Conservation (phyloP, 2,797 vertebrate genomes). For the Karalla daura region DNA sequence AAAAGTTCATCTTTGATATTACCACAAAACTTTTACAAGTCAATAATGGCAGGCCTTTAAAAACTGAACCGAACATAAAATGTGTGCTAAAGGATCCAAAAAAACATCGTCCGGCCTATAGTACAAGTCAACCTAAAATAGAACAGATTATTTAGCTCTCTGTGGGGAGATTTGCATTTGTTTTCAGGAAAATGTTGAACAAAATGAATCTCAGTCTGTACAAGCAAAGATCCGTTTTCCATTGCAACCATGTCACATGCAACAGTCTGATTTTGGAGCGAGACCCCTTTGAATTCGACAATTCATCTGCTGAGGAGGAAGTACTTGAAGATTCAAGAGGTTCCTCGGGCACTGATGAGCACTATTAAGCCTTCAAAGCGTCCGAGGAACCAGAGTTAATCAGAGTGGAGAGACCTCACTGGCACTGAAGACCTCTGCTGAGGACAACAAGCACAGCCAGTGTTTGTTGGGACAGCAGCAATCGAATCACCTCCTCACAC, state of each 20-base stretch:
- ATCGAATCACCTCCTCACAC: constrained; percentile 12
- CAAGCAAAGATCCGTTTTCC: too few species aligned
- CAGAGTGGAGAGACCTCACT: constrained; percentile 17
- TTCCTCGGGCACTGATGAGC: constrained; percentile 1
- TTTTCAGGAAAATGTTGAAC: too few species aligned
- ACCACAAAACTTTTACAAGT: not conserved
- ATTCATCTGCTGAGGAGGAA: too few species aligned
- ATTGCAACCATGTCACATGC: too few species aligned
- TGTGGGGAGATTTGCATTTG: too few species aligned
- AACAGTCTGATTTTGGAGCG: too few species aligned
- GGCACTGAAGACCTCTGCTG: constrained; percentile 21
- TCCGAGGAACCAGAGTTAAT: constrained; percentile 15
- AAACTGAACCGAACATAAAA: not conserved
- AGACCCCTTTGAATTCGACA: too few species aligned
- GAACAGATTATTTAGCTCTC: too few species aligned
- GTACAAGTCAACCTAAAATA: too few species aligned
- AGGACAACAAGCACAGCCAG: constrained; percentile 19
- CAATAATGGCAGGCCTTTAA: not conserved
- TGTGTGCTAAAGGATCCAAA: too few species aligned
- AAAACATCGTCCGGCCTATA: too few species aligned
- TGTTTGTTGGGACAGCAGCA: constrained; percentile 14
- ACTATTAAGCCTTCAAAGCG: not conserved
- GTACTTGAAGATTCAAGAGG: not conserved
- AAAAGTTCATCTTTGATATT: not conserved
- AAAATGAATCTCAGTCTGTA: too few species aligned